Percentiles rank a stretch among this genome's conserved stretches.
Evolutionary conservation across 2,797 vertebrate species (phyloP).

Genomic region (Muscicapa striata): DNA sequence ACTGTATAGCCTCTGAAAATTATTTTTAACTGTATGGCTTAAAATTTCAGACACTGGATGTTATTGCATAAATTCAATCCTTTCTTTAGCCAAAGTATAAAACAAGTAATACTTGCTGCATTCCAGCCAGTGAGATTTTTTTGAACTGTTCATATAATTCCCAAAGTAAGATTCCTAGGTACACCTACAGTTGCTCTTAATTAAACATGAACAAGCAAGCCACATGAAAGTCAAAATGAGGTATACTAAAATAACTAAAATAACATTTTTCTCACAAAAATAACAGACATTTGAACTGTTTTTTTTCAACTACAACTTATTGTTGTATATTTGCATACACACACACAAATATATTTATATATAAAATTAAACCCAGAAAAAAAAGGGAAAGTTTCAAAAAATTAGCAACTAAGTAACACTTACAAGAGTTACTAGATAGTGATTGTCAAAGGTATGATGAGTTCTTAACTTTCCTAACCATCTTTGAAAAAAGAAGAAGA

Average conservation of each 20-base stretch:
- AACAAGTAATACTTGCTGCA: not conserved
- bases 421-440: not conserved
- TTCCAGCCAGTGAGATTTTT: not conserved
- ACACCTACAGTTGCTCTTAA: not conserved
- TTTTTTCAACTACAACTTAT: not conserved
- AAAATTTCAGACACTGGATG: not conserved
- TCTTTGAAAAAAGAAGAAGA: not conserved
- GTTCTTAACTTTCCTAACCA: not conserved
- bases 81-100: not conserved
- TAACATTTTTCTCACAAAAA: not conserved
- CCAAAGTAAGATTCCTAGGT: not conserved
- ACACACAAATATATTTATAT: not conserved
- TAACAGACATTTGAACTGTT: not conserved
- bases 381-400: not conserved
- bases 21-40: not conserved
- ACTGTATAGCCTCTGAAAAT: not conserved
- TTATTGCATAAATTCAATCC: not conserved
- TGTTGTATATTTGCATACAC: not conserved
- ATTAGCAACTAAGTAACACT: not conserved
- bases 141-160: not conserved
- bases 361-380: not conserved
- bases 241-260: not conserved
- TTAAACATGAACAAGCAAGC: not conserved
- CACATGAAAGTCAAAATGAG: not conserved
- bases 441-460: not conserved